A percentile compares a stretch with the other conserved stretches of the same genome.
These are phyloP conservation scores for Phoxinus phoxinus DNA, from an alignment of 2,113 vertebrate genomes.

Conservation along the genomic window DNA sequence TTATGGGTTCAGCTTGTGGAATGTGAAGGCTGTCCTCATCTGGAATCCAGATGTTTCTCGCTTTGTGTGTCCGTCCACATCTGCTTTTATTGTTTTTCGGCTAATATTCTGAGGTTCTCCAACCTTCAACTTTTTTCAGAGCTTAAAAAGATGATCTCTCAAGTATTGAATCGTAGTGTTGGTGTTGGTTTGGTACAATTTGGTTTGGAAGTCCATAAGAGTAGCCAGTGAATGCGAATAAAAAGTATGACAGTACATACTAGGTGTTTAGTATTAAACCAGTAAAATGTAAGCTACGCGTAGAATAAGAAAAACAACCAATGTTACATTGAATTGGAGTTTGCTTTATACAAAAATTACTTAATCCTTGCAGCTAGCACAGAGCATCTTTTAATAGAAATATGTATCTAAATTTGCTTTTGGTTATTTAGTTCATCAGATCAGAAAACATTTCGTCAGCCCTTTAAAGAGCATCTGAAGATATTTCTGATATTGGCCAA, in stretches of 20 bases:
- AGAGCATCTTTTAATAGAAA: background rate
- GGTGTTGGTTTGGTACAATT: background rate
- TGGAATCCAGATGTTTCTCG: constrained; percentile 29
- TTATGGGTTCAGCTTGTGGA: background rate
- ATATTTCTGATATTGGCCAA: background rate
- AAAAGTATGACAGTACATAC: background rate
- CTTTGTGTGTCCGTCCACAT: constrained; percentile 1
- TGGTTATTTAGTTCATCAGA: background rate
- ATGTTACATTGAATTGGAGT: too few relatives aligned
- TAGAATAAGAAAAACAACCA: too few relatives aligned
- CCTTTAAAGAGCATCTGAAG: background rate
- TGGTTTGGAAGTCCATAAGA: background rate
- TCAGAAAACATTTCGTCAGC: background rate
- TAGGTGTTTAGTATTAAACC: background rate
- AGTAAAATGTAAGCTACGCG: too few relatives aligned
- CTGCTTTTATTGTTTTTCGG: constrained; percentile 14
- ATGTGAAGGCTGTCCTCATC: constrained; percentile 5
- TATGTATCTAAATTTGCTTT: background rate
- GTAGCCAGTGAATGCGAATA: background rate
- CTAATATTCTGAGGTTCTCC: background rate
- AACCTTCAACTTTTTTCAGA: background rate
- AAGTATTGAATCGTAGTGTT: background rate
- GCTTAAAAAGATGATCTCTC: background rate
- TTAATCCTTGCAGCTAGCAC: background rate
- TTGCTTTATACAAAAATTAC: background rate